phyloP scores from a whole-genome alignment of 2,113 vertebrate species.

The Tylochromis polylepis region DNA sequence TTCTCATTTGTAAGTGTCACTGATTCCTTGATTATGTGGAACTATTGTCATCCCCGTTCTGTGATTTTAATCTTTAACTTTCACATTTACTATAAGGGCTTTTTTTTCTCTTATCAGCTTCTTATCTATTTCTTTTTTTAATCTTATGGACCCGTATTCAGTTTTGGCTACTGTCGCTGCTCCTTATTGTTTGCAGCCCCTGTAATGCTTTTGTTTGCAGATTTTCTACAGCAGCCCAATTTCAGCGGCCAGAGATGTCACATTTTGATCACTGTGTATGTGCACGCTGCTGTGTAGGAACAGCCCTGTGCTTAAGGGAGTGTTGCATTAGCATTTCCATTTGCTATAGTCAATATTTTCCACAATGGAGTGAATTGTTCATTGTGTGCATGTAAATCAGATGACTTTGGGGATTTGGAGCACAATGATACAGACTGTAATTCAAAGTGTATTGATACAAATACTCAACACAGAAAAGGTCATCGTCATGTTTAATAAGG shows the following conservation, averaged over 20 bases:
- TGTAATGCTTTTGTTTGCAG: constrained; percentile 12
- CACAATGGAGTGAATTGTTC: constrained; percentile 25
- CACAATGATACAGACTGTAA: background rate
- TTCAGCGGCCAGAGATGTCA: background rate
- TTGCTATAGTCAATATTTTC: constrained; percentile 56
- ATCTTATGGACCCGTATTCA: background rate
- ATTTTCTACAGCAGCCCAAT: background rate
- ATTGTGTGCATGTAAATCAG: constrained; percentile 38
- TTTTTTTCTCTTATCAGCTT: background rate
- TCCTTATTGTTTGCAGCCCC: background rate
- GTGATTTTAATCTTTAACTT: constrained; percentile 9
- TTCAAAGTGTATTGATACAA: constrained; percentile 18
- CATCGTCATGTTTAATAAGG: background rate
- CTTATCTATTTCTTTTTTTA: background rate
- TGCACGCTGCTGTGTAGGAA: background rate
- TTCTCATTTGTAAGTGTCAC: constrained; percentile 31
- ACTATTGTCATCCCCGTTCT: background rate
- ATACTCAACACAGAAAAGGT: background rate
- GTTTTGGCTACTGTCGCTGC: background rate
- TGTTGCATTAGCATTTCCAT: constrained; percentile 57
- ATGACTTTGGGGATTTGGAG: constrained; percentile 34
- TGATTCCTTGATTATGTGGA: constrained; percentile 6
- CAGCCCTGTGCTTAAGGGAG: constrained; percentile 35
- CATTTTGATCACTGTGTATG: constrained; percentile 1
- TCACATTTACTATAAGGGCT: background rate